Conservation (phyloP, 2,797 vertebrate species). For the Limnodromus scolopaceus region DNA sequence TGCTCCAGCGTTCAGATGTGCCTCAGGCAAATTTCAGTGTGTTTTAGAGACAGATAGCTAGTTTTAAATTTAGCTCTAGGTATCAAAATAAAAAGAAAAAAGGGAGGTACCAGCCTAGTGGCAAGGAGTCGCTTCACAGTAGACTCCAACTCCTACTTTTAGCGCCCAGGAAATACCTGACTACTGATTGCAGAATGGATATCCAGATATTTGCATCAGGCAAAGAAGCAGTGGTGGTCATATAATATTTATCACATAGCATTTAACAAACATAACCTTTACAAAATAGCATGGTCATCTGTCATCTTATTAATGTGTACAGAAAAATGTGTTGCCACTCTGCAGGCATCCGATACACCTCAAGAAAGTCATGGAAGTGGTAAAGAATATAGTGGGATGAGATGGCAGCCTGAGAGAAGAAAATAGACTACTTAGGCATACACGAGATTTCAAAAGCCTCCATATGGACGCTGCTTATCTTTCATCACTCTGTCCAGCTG, state of each 20-base stretch:
- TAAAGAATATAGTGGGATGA: neutral
- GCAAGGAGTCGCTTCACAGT: neutral
- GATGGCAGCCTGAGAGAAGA: neutral
- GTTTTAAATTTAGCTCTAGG: neutral
- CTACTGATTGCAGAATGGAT: neutral
- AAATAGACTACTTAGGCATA: neutral
- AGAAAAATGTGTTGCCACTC: neutral
- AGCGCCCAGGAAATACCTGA: neutral
- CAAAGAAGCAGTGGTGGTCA: neutral
- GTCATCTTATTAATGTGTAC: neutral
- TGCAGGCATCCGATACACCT: neutral
- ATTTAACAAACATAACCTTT: neutral
- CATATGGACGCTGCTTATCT: neutral
- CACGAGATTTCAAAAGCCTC: neutral
- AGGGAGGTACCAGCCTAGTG: neutral
- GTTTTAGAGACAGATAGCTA: neutral
- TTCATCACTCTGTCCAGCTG: neutral
- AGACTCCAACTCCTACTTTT: neutral
- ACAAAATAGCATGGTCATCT: neutral
- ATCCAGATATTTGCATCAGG: neutral
- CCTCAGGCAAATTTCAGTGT: neutral
- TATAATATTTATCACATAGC: neutral
- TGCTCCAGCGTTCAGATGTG: neutral
- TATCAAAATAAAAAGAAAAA: neutral
- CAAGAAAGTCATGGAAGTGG: neutral